phyloP scores from a whole-genome alignment of 2,113 vertebrate genomes.

The Galeopterus variegatus region DNA sequence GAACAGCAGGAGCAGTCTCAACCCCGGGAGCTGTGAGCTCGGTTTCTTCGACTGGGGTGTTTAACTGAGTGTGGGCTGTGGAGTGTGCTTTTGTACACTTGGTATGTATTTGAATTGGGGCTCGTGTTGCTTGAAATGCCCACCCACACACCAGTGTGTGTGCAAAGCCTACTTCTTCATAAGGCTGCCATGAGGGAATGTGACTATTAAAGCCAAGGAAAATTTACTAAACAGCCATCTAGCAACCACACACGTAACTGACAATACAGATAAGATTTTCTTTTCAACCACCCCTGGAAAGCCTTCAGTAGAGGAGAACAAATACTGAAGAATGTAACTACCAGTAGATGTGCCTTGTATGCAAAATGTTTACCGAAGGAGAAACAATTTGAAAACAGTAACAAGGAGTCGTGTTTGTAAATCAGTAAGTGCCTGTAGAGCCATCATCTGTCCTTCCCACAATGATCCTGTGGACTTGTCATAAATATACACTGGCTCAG shows the following conservation, averaged over 20 bases:
- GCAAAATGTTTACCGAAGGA: neutral
- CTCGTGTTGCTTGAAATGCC: neutral
- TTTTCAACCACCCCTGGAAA: neutral
- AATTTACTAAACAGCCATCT: neutral
- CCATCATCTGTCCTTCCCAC: neutral
- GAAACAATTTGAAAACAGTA: neutral
- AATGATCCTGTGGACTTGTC: neutral
- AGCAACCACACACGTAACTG: neutral
- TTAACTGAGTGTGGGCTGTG: neutral
- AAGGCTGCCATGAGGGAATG: neutral
- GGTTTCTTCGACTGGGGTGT: rapidly evolving
- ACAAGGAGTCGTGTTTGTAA: neutral
- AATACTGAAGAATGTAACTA: neutral
- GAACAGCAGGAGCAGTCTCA: neutral
- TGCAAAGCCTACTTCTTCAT: neutral
- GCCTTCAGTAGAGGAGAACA: neutral
- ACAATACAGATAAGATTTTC: neutral
- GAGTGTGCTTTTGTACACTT: neutral
- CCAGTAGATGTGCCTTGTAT: neutral
- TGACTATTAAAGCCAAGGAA: too few relatives aligned
- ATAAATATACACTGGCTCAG: neutral
- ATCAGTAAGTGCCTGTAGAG: neutral
- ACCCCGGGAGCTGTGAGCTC: rapidly evolving
- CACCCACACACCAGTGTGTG: neutral
- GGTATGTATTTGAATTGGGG: neutral